These are phyloP conservation scores for Hydrolagus colliei DNA, from an alignment of 2,797 vertebrate species.

Conservation along the genomic window DNA sequence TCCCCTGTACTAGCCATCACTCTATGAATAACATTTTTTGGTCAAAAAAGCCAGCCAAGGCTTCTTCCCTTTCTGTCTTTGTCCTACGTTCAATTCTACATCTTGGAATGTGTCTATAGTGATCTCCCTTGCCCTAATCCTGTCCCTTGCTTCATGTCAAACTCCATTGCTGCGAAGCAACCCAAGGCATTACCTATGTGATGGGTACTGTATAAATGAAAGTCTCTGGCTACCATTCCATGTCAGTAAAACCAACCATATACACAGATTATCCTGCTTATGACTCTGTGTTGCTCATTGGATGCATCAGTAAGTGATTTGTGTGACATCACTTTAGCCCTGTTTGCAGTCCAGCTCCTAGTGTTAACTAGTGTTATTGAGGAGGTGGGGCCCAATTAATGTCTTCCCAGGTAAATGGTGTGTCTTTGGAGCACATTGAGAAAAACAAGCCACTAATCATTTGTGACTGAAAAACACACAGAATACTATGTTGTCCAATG, in stretches of 20 bases:
- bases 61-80: too few species aligned
- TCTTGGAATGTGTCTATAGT: too few species aligned
- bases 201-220: too few species aligned
- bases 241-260: background rate
- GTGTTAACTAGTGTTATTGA: background rate
- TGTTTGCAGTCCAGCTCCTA: background rate
- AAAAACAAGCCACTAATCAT: background rate
- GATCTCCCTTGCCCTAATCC: too few species aligned
- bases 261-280: background rate
- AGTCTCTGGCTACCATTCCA: background rate
- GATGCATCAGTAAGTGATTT: slow-evolving; percentile 23
- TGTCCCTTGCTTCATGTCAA: too few species aligned
- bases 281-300: background rate
- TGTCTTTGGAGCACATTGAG: background rate
- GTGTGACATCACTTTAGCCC: slow-evolving; percentile 19
- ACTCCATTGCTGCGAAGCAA: too few species aligned
- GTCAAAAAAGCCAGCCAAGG: too few species aligned
- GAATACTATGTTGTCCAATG: background rate
- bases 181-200: too few species aligned
- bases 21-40: too few species aligned
- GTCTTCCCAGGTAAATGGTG: background rate
- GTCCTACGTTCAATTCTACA: too few species aligned
- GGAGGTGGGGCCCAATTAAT: slow-evolving; percentile 9
- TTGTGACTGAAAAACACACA: background rate
- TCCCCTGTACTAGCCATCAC: too few species aligned